Base-by-base conservation (phyloP, 2,888 invertebrate genomes). In the Caenorhabditis plicata region DNA sequence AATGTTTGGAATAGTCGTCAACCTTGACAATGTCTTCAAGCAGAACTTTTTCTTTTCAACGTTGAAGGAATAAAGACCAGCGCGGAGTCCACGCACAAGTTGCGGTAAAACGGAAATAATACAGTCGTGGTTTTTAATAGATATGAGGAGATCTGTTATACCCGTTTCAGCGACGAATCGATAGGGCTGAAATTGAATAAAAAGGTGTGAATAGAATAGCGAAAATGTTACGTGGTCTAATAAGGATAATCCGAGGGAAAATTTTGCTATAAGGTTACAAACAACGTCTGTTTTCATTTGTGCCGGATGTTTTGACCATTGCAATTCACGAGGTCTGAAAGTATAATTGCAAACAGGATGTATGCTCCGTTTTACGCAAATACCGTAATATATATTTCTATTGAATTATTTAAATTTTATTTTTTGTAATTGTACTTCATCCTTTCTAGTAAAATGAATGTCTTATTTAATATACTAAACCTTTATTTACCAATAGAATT, bases 1-100 rank as follows among this genome's bases (percentile, higher is more conserved):
- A 90, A 90, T 61, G 88, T 88, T 80, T 90, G 58, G 46, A 52
- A 73, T 61, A 9, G 44, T 20, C n/a, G 73, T 61, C 8, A 75
- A 57, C 45, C 64, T 64, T 13, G 62, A 57, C 13, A 75, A 39
- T 4, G 71, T 43, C 22, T 48, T 40, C 19, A 75, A 46, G 32
- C 69, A 68, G 41, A 71, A 60, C 41, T 57, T 61, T 45, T 68
- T 65, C 42, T 72, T 72, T 4, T 58, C 57, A 11, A 39, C 25
- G 35, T 72, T 69, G 36, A 70, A 58, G 0, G 74, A 73, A 31
- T 69, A 61, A 4, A 76, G 53, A n/a, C 63, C 73, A 4, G 68
- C 63, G 5, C 76, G 64, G 15, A 77, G 36, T 15, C 67, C 67
- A 29, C 74, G 52, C 2, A 76, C 64, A 2, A 64, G 32, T 45